Base-by-base conservation (phyloP, 2,888 invertebrate genomes). In the Eumacrocentrus americanus region DNA sequence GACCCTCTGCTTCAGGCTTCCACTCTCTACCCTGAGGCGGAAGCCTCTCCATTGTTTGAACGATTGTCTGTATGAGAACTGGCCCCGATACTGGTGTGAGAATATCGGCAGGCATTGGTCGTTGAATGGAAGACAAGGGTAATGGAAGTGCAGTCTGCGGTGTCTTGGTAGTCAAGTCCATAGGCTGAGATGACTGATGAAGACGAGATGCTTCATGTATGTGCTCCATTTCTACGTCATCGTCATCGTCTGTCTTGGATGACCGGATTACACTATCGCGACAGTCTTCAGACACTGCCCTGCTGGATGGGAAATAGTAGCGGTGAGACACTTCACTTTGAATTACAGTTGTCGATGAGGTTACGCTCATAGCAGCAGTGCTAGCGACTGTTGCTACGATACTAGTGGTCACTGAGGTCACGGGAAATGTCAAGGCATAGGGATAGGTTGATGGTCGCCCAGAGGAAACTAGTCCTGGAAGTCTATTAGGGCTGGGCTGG, bases 371-470 rank as follows among this genome's bases (percentile, higher is more conserved):
- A 60, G 63, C 16, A 12, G 46, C 56, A 7, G 60, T 48, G 20
- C 47, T 66, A 16, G 57, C 47, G 23, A 46, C 51, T 3, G 70
- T 61, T 3, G 65, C 52, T 7, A 61, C 57, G 0, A 66, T 25
- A 22, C 52, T 70, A 47, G 61, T 69, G 51, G 63, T 72, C n/a
- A 64, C 58, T 0, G 68, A 55, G 1, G 63, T 65, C 1, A 64
- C 61, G 2, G 67, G 68, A 18, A 71, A 69, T 2, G 70, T 72
- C 29, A 72, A 40, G 1, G 70, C 83, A 70, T 90, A 90, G 0
- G 90, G 90, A 76, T 90, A 90, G 11, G 89, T 89, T 14, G 87
- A 81, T 0, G 89, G 89, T 67, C 89, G 82, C 12, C 84, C 85
- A 44, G 84, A 82, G n/a, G 87, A 86, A 40, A 87, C 80, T 2